A percentile compares a stretch with the other conserved stretches of the same genome.
Evolutionary conservation across 1,140 invertebrate species (phyloP).

Genomic region (Drosophila littoralis): DNA sequence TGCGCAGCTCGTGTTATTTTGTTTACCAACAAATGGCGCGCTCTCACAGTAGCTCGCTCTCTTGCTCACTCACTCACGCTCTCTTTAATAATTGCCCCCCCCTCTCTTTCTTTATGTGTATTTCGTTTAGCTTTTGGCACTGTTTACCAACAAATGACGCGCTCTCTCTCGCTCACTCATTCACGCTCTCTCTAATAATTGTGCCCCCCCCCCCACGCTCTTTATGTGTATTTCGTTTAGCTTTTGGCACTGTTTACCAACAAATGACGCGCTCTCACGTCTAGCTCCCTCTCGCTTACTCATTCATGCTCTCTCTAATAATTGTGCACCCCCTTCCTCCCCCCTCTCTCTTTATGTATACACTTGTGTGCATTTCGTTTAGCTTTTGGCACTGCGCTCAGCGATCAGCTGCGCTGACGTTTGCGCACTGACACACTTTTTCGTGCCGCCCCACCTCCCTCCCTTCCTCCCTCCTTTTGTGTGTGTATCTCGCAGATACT

Average conservation of each 20-base stretch:
- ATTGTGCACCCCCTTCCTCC: background rate
- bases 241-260: conserved; percentile 60
- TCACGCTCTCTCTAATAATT: too few relatives aligned
- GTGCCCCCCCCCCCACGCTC: too few relatives aligned
- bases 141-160: background rate
- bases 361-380: background rate
- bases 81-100: background rate
- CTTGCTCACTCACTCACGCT: background rate
- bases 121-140: conserved; percentile 7
- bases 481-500: conserved; percentile 52
- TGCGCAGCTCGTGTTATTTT: conserved; percentile 71
- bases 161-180: too few relatives aligned
- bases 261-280: conserved; percentile 46
- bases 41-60: conserved; percentile 21
- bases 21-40: conserved; percentile 70
- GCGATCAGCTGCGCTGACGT: conserved; percentile 77
- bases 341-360: conserved; percentile 5
- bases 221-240: too few relatives aligned
- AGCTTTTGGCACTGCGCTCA: conserved; percentile 27
- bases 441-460: background rate
- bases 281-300: conserved; percentile 4
- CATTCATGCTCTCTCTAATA: background rate
- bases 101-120: conserved; percentile 1
- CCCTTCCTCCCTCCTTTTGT: background rate
- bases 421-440: conserved; percentile 80